A percentile compares a stretch with the other conserved stretches of the same genome.
phyloP scores from a whole-genome alignment of 2,797 vertebrate genomes.

The Botia almorhae region DNA sequence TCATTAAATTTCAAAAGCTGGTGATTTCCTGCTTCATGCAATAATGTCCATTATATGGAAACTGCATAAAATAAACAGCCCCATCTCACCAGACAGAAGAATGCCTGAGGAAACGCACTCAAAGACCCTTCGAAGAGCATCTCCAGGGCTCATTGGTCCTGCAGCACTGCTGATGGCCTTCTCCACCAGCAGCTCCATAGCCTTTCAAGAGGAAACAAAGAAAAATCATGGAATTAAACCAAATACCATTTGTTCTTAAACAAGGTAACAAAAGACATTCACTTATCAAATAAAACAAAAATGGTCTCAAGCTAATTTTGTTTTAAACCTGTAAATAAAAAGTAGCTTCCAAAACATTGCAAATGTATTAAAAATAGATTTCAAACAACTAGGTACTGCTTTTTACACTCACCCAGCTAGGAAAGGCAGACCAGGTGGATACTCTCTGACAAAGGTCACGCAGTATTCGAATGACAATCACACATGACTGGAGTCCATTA shows the following conservation, averaged over 20 bases:
- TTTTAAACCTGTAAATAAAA: too few relatives aligned
- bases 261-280: too few relatives aligned
- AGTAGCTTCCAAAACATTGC: too few relatives aligned
- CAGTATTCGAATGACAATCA: slow-evolving; percentile 97
- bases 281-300: too few relatives aligned
- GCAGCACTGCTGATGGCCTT: slow-evolving; percentile 97
- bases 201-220: slow-evolving; percentile 71
- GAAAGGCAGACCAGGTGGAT: slow-evolving; percentile 95
- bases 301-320: too few relatives aligned
- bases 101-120: slow-evolving; percentile 98
- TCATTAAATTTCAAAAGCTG: background rate
- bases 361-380: too few relatives aligned
- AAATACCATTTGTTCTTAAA: background rate
- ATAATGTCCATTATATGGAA: background rate
- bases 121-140: slow-evolving; percentile 93
- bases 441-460: slow-evolving; percentile 96
- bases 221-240: background rate
- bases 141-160: slow-evolving; percentile 93
- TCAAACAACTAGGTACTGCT: background rate
- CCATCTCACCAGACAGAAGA: slow-evolving; percentile 86
- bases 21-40: background rate
- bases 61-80: background rate
- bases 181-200: slow-evolving; percentile 96
- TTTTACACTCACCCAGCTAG: slow-evolving; percentile 89
- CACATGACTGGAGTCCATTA: slow-evolving; percentile 98